Percentiles rank a stretch among this genome's conserved stretches.
Conservation (phyloP, 2,113 vertebrate genomes). For the Callorhinus ursinus region DNA sequence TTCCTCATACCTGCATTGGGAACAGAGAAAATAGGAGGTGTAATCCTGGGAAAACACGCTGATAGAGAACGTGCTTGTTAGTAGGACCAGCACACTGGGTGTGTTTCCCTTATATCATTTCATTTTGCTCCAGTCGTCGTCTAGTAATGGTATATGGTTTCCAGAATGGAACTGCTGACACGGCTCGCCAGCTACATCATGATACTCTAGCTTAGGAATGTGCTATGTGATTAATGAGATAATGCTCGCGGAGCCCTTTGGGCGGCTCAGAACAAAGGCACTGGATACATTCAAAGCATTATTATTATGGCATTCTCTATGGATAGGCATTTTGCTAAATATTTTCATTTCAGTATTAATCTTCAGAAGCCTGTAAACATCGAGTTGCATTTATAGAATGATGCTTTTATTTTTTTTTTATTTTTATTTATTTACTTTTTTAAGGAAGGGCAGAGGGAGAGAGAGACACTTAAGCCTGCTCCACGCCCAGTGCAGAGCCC, state of each 20-base stretch:
- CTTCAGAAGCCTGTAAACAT: constrained; percentile 60
- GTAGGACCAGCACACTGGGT: constrained; percentile 19
- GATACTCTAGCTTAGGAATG: constrained; percentile 64
- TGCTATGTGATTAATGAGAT: constrained; percentile 69
- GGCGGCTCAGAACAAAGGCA: constrained; percentile 67
- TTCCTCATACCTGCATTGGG: constrained; percentile 41
- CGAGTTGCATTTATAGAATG: constrained; percentile 61
- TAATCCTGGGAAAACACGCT: constrained; percentile 40
- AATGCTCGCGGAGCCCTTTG: constrained; percentile 55
- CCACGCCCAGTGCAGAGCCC: neutral
- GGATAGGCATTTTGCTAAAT: constrained; percentile 60
- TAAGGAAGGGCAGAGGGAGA: neutral
- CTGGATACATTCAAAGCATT: constrained; percentile 63
- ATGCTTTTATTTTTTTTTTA: constrained; percentile 1
- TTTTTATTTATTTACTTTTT: neutral
- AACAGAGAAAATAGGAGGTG: constrained; percentile 10
- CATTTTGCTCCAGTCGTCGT: constrained; percentile 41
- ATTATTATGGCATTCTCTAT: constrained; percentile 60
- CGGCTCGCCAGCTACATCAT: constrained; percentile 39
- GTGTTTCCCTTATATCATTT: neutral
- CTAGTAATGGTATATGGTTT: constrained; percentile 62
- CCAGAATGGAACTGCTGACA: constrained; percentile 51
- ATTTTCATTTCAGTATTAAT: constrained; percentile 61
- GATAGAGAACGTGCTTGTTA: constrained; percentile 45
- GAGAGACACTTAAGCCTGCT: neutral